These are phyloP conservation scores for Amphiprion clarkii DNA, from an alignment of 2,797 vertebrate genomes.

Conservation along the genomic window DNA sequence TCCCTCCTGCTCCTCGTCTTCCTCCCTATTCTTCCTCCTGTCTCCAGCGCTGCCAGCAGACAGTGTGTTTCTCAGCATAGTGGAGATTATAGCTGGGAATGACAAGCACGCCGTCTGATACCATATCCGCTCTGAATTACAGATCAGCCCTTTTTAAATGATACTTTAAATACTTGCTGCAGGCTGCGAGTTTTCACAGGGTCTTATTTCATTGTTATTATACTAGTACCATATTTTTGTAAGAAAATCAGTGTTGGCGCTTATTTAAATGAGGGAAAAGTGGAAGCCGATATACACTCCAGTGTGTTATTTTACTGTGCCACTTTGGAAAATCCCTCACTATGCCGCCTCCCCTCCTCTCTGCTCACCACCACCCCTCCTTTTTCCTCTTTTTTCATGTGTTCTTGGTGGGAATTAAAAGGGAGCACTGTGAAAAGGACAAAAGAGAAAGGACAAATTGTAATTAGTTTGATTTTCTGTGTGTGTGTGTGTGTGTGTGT, in stretches of 20 bases:
- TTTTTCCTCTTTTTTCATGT: slow-evolving; percentile 48
- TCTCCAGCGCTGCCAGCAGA: slow-evolving; percentile 78
- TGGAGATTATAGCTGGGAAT: slow-evolving; percentile 82
- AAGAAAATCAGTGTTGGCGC: slow-evolving; percentile 79
- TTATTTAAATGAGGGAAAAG: slow-evolving; percentile 83
- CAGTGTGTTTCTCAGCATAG: slow-evolving; percentile 75
- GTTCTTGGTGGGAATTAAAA: slow-evolving; percentile 77
- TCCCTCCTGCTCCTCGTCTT: background rate
- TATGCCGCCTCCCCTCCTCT: background rate
- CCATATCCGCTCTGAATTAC: slow-evolving; percentile 85
- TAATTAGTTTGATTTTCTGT: slow-evolving; percentile 80
- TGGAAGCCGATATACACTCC: slow-evolving; percentile 74
- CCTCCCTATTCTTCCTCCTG: slow-evolving; percentile 54
- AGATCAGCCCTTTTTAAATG: slow-evolving; percentile 85
- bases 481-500: slow-evolving; percentile 49
- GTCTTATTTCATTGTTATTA: slow-evolving; percentile 83
- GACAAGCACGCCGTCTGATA: slow-evolving; percentile 84
- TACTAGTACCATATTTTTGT: slow-evolving; percentile 80
- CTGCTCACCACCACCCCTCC: background rate
- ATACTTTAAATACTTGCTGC: slow-evolving; percentile 84
- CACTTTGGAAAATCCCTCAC: slow-evolving; percentile 77
- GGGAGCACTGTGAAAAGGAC: slow-evolving; percentile 70
- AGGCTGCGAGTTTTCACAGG: slow-evolving; percentile 81
- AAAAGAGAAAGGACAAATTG: slow-evolving; percentile 79
- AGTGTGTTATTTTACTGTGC: slow-evolving; percentile 79